Conservation (phyloP, 2,113 vertebrate species). For the Strix uralensis region DNA sequence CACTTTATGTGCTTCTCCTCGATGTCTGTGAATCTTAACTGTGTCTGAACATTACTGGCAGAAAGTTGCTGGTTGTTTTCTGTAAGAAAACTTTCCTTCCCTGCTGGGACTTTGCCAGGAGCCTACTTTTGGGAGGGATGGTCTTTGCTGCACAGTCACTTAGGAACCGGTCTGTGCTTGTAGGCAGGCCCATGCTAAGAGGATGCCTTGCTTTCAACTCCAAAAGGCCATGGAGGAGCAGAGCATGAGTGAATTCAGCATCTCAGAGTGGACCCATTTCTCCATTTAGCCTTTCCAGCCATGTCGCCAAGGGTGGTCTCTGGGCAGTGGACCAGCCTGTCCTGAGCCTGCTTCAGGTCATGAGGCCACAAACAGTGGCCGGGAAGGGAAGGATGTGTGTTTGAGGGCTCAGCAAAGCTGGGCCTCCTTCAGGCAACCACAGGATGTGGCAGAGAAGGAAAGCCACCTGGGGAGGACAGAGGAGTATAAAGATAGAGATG, state of each 20-base stretch:
- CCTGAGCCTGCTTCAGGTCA: background rate
- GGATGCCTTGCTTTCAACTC: background rate
- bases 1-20: background rate
- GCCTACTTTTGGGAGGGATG: background rate
- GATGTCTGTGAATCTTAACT: background rate
- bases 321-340: background rate
- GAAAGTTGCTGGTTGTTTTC: background rate
- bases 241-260: background rate
- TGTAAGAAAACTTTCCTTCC: background rate
- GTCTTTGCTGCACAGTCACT: background rate
- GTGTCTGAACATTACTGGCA: background rate
- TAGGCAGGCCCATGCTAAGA: background rate
- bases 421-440: background rate
- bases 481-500: background rate
- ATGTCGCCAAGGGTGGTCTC: background rate
- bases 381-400: background rate
- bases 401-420: background rate
- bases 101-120: background rate
- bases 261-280: background rate
- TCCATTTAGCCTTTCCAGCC: background rate
- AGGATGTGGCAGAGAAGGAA: background rate
- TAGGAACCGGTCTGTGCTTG: background rate
- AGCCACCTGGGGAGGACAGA: background rate
- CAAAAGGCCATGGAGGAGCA: background rate
- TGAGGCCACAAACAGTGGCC: background rate